Conservation (phyloP, 2,888 invertebrate species). For the Nebria salina region DNA sequence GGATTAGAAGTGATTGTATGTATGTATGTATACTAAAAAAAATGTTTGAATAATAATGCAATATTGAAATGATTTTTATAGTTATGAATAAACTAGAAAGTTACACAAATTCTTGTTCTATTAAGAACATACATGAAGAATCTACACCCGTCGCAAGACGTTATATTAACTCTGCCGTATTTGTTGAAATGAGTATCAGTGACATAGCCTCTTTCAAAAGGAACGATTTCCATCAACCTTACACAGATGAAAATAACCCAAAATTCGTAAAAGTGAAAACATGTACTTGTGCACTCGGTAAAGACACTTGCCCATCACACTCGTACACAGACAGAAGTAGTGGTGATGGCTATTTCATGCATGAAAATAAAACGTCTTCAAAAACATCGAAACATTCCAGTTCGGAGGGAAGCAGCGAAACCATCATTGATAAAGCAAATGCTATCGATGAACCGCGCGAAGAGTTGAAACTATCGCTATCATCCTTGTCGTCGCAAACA, state of each 20-base stretch:
- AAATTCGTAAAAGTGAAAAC: conserved; percentile 32
- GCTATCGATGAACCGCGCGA: conserved; percentile 13
- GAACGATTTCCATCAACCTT: background rate
- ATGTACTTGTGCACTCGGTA: conserved; percentile 27
- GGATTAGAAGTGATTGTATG: too few relatives aligned
- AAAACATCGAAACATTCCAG: background rate
- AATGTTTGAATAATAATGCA: too few relatives aligned
- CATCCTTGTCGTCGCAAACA: conserved; percentile 47
- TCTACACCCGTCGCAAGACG: background rate
- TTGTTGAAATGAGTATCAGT: background rate
- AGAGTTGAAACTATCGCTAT: conserved; percentile 49
- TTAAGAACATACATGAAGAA: background rate
- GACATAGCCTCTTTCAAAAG: background rate
- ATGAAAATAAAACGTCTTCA: background rate
- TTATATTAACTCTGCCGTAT: background rate
- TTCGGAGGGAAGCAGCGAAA: background rate
- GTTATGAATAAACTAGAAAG: background rate
- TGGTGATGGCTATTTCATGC: conserved; percentile 24
- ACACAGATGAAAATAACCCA: background rate
- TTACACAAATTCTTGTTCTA: background rate
- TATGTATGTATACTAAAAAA: too few relatives aligned
- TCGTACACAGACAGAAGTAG: conserved; percentile 22
- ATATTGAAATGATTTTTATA: background rate
- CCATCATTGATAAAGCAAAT: background rate
- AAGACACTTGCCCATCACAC: conserved; percentile 32